Base-by-base conservation (phyloP, 2,888 invertebrate species). In the Heliconius ethilla region DNA sequence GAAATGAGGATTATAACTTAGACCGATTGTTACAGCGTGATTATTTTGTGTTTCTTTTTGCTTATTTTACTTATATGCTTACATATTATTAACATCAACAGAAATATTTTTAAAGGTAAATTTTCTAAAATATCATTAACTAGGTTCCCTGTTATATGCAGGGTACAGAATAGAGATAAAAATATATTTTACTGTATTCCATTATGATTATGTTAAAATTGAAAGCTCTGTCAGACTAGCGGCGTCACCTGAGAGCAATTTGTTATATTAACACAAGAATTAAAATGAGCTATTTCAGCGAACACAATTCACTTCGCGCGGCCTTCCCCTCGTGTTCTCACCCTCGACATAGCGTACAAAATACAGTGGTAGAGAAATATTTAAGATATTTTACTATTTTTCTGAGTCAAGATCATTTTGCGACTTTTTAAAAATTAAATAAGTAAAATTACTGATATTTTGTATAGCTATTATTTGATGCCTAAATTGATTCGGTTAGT, bases 261-360 rank as follows among this genome's bases (percentile, higher is more conserved):
- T 88, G 87, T 88, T 88, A 86, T 86, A 87, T 88, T 87, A 88
- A 88, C 88, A 88, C 87, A 87, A 83, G 87, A 86, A 88, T 88
- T 88, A 88, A 87, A 88, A 87, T 87, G 86, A 84, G 84, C 84
- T 87, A 87, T 85, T 87, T 86, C 84, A 84, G 84, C 86, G 86
- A 86, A 86, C 88, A 87, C 87, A 87, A 87, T 88, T 88, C 88
- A 86, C 87, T 87, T 87, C 86, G 85, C 86, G 85, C 83, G 82
- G 82, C 84, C 85, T 83, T 82, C 69, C 78, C 79, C 80, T 79
- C 80, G 77, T 75, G 75, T 82, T 77, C 82, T 75, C 66, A 75
- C 75, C 82, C 84, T 55, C 82, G 83, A 74, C 82, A 78, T 74
- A 82, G 82, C 79, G 25, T 78, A 80, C 18, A 66, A 59, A 77